Evolutionary conservation across 2,797 vertebrate genomes (phyloP).

Genomic region (Argyrosomus regius): DNA sequence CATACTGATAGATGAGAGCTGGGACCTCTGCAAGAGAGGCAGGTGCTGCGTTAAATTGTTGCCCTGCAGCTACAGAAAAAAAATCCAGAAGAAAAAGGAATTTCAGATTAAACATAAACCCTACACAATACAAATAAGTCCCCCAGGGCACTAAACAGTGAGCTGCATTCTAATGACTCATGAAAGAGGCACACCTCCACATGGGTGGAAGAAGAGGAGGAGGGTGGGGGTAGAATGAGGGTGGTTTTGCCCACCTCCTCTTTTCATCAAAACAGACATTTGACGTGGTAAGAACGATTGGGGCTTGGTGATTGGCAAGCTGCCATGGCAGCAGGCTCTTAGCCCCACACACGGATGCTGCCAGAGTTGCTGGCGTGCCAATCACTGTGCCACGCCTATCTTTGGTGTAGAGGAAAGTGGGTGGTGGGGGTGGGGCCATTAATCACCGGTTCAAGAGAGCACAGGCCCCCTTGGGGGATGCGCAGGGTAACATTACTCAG

Average conservation of each 20-base stretch:
- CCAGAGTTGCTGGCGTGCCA: conserved; percentile 75
- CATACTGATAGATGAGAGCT: conserved; percentile 83
- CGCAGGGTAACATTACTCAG: conserved; percentile 78
- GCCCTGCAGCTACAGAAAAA: conserved; percentile 88
- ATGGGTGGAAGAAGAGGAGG: conserved; percentile 22
- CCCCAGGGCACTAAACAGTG: conserved; percentile 85
- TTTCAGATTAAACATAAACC: conserved; percentile 91
- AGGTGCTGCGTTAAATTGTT: conserved; percentile 91
- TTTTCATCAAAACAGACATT: conserved; percentile 60
- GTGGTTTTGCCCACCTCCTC: conserved; percentile 52
- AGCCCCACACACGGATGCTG: conserved; percentile 54
- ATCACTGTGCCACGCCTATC: conserved; percentile 67
- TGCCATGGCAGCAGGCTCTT: conserved; percentile 55
- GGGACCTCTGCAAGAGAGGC: conserved; percentile 85
- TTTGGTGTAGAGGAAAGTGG: conserved; percentile 69
- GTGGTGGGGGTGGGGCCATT: conserved; percentile 78
- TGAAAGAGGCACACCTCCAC: conserved; percentile 78
- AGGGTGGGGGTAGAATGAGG: conserved; percentile 8
- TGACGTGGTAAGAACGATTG: conserved; percentile 59
- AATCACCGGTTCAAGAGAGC: conserved; percentile 86
- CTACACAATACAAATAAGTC: conserved; percentile 88
- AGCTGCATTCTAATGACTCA: conserved; percentile 85
- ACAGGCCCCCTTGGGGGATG: conserved; percentile 67
- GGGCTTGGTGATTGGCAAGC: conserved; percentile 68
- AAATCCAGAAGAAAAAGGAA: conserved; percentile 80